A percentile compares a stretch with the other conserved stretches of the same genome.
phyloP scores from a whole-genome alignment of 2,797 vertebrate genomes.

The Glyptemys insculpta region DNA sequence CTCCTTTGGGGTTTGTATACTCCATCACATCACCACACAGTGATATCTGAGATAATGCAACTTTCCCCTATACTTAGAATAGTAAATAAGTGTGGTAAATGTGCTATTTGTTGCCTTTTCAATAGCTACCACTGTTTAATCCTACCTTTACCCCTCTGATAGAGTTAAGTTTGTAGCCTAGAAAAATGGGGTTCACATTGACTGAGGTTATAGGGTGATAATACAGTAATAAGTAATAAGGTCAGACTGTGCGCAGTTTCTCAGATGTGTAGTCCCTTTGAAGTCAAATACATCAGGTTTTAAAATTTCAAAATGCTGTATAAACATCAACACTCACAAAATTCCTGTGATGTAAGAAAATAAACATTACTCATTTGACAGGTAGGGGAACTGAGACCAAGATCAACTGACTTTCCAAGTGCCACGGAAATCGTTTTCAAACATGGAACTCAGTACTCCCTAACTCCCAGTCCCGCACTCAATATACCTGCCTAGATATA shows the following conservation, averaged over 20 bases:
- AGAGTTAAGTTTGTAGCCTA: not conserved
- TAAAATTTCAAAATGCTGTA: not conserved
- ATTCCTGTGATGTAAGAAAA: not conserved
- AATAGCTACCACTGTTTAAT: not conserved
- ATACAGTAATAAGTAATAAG: not conserved
- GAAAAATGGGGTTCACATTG: not conserved
- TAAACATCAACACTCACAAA: not conserved
- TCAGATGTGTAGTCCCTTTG: not conserved
- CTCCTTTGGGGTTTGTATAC: not conserved
- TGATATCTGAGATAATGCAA: too few relatives aligned
- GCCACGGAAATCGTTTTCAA: not conserved
- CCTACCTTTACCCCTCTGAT: accelerated
- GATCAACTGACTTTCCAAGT: not conserved
- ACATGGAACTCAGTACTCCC: not conserved
- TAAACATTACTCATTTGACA: not conserved
- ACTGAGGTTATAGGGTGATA: accelerated
- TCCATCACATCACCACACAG: too few relatives aligned
- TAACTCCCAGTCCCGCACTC: not conserved
- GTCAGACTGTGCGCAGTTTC: not conserved
- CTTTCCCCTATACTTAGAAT: too few relatives aligned
- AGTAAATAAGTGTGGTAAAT: not conserved
- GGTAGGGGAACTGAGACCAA: not conserved
- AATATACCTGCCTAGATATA: not conserved
- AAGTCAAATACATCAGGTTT: not conserved
- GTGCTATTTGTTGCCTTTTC: not conserved